Base-by-base conservation (phyloP, 1,140 invertebrate species). In the Pseudomyrmex gracilis region DNA sequence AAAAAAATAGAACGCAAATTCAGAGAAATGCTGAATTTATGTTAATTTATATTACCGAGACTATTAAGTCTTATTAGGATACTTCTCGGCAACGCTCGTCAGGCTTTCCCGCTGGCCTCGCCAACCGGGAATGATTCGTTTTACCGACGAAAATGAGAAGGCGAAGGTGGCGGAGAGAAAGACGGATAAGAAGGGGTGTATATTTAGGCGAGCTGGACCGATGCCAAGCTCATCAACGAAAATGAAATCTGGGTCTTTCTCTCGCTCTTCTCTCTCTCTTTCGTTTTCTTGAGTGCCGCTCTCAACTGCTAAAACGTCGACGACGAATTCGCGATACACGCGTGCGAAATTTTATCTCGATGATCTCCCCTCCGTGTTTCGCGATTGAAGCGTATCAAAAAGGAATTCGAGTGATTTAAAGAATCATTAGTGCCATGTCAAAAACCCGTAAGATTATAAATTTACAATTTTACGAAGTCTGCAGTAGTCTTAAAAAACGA, bases 161-260 rank as follows among this genome's bases (percentile, higher is more conserved):
- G 73, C 85, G 61, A 87, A 82, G 63, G 51, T 64, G 43, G 9
- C 12, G 43, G 71, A 82, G 89, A 92, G 89, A 92, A 90, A 89
- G 89, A 86, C 58, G 63, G 86, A 89, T 84, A 85, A 73, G 88
- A 87, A 86, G 77, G 90, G 88, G 91, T 92, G 90, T 94, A 94
- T 94, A 94, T 94, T 94, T 94, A 94, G 93, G 94, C 90, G 89
- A 82, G 84, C 90, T 94, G 93, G 93, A 93, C 89, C 84, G 87
- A 73, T 83, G 94, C 93, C 94, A 94, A 94, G 92, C 93, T 94
- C 93, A 93, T 94, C 93, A 94, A 93, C 93, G 90, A 93, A 94
- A 94, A 93, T 94, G 92, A 94, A 94, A 94, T 94, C 94, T 94
- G 92, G 93, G 94, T 93, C 93, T 93, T 90, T 90, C 91, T 87